A percentile compares a stretch with the other conserved stretches of the same genome.
These are phyloP conservation scores for Leptinotarsa rubiginosa DNA, from an alignment of 2,888 invertebrate species.

Conservation along the genomic window DNA sequence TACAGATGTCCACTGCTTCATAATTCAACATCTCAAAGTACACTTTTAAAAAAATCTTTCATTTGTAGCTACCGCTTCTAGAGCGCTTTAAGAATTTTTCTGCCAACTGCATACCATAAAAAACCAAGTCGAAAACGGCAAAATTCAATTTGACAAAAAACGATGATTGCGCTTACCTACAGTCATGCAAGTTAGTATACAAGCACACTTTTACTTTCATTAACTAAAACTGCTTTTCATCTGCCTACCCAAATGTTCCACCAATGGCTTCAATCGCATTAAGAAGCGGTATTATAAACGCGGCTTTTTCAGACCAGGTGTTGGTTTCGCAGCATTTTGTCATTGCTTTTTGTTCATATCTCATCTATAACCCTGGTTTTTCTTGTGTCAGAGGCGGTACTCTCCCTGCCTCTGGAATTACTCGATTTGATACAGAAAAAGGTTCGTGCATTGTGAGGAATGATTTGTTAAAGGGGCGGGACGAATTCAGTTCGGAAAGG, in stretches of 20 bases:
- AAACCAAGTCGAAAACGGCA: no score
- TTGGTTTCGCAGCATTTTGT: slow-evolving; percentile 51
- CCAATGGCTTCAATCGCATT: slow-evolving; percentile 28
- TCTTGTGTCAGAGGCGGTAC: slow-evolving; percentile 60
- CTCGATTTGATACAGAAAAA: slow-evolving; percentile 66
- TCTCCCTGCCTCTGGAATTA: slow-evolving; percentile 65
- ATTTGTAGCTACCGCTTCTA: no score
- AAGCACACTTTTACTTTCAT: no score
- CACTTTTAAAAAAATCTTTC: no score
- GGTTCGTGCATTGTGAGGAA: slow-evolving; percentile 56
- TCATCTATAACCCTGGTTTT: slow-evolving; percentile 54
- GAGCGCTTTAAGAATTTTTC: no score
- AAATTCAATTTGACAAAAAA: no score
- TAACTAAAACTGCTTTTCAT: no score
- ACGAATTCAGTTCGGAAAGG: slow-evolving; percentile 53
- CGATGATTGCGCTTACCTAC: no score
- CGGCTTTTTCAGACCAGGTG: slow-evolving; percentile 54
- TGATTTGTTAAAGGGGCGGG: slow-evolving; percentile 62
- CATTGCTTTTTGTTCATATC: slow-evolving; percentile 51
- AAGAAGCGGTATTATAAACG: slow-evolving; percentile 32
- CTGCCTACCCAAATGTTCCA: slow-evolving; percentile 21
- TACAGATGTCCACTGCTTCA: no score
- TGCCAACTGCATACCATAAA: no score
- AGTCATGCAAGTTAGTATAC: no score
- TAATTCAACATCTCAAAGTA: no score